Base-by-base conservation (phyloP, 1,140 invertebrate species). In the Melanaphis sacchari region DNA sequence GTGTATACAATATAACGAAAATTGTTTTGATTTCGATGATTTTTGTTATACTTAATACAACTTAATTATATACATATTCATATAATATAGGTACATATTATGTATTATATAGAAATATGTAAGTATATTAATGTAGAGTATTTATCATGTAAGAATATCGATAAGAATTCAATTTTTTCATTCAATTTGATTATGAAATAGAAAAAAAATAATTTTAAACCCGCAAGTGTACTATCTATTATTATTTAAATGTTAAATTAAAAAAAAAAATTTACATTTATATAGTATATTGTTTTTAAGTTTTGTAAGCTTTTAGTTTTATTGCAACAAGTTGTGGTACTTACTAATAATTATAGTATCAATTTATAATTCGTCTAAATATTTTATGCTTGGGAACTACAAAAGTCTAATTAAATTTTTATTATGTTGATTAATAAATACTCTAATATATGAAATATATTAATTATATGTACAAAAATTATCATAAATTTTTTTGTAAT, bases 371-470 rank as follows among this genome's bases (percentile, higher is more conserved):
- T 66, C 15, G 31, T 66, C n/a, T 66, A n/a, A 18, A 76, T 76
- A n/a, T 76, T 76, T 76, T 76, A 76, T 76, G 31, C 59, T 36
- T 59, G 18, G 11, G 15, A n/a, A n/a, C n/a, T n/a, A 76, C 59
- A n/a, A 76, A 76, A 76, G 59, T 36, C 15, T 18, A n/a, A 76
- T 18, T n/a, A 76, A 5, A 76, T 76, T 76, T 76, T 36, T 76
- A 76, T n/a, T 76, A 76, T 76, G n/a, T n/a, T n/a, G 59, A 76
- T n/a, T n/a, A n/a, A 76, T n/a, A 18, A 66, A 76, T n/a, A 76
- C 15, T n/a, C 15, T 18, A 76, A 76, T 59, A 59, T 4, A 3
- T n/a, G 4, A n/a, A 18, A 8, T 1, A 66, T 66, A n/a, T n/a
- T n/a, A 1, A 18, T 76, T 76, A 21, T 49, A 76, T 1, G n/a